These are phyloP conservation scores for Aplochiton taeniatus DNA, from an alignment of 2,797 vertebrate genomes.

Conservation along the genomic window DNA sequence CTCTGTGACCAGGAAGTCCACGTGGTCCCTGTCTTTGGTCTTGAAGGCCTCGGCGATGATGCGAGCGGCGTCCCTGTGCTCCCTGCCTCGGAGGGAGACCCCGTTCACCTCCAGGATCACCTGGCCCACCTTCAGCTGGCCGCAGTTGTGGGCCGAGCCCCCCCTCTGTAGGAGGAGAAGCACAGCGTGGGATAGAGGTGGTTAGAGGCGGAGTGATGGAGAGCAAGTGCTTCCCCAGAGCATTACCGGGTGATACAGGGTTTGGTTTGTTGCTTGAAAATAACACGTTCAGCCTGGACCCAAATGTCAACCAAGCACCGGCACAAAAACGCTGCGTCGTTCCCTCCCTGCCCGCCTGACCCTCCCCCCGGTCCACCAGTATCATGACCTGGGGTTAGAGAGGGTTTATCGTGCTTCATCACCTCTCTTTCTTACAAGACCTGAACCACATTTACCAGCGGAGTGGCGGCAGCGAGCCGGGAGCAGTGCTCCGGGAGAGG, in stretches of 20 bases:
- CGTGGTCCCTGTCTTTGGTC: slow-evolving; percentile 90
- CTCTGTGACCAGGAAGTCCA: slow-evolving; percentile 96
- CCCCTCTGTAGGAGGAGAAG: slow-evolving; percentile 74
- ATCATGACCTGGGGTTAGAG: too few species aligned
- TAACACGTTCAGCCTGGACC: background rate
- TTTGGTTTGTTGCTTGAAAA: background rate
- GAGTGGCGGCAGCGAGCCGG: too few species aligned
- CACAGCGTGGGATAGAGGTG: background rate
- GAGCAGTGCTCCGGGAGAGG: slow-evolving; percentile 19
- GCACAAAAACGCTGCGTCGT: background rate
- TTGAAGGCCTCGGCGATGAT: slow-evolving; percentile 97
- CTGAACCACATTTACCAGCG: too few species aligned
- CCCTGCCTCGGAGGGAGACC: slow-evolving; percentile 83
- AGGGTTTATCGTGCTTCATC: too few species aligned
- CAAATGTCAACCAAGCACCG: background rate
- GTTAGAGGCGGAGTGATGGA: slow-evolving; percentile 2
- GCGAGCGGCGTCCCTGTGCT: slow-evolving; percentile 91
- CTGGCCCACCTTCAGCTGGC: slow-evolving; percentile 95
- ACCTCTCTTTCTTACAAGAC: too few species aligned
- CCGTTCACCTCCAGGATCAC: slow-evolving; percentile 96
- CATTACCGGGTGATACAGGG: background rate
- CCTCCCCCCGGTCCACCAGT: background rate
- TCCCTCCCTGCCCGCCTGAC: background rate
- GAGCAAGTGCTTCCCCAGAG: slow-evolving; percentile 1
- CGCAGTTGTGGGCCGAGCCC: slow-evolving; percentile 93